Evolutionary conservation across 2,888 invertebrate species (phyloP), one percentile per base, ranked within the genome.

Genomic region (Chymomyza caudatula): DNA sequence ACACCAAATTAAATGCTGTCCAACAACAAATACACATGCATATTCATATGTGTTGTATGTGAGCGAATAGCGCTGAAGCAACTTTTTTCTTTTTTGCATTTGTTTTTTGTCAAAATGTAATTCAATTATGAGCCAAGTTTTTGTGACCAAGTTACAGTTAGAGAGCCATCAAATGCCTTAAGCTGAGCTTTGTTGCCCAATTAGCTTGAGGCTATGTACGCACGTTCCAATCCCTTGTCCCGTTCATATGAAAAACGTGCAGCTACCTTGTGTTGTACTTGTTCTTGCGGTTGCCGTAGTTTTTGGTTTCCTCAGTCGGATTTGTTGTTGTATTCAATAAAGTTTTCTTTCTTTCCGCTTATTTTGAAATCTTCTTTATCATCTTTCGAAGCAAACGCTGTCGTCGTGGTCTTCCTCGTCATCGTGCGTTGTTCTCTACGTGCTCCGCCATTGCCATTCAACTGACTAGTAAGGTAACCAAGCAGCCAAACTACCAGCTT

Each of bases 361-460:
- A 60, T 66, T 69, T 53, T 60, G 52, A 51, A 61, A 62, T 65
- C 61, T 63, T 58, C 53, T 71, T 71, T 59, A 71, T 66, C 64
- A 62, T 43, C 52, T 72, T 69, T 60, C 44, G 56, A 13, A 3
- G 23, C 47, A 11, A 22, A 17, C 29, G 15, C 22, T 17, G 20
- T 20, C 51, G 51, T 19, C 51, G 17, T 20, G 8, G 49, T 49
- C 55, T 15, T 55, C 29, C 6, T 29, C 25, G 13, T 13, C 53
- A 53, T 37, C 55, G 17, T 19, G 29, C n/a, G 22, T n/a, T 20
- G 11, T 42, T 53, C 25, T 25, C n/a, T 23, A 25, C 53, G 23
- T 53, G 53, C 53, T 37, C 11, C 29, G 29, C 29, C 29, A 37
- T 37, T 37, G 51, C 53, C 23, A 25, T 51, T 23, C 53, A 58